A percentile compares a stretch with the other conserved stretches of the same genome.
These are phyloP conservation scores for Amazona finschi DNA, from an alignment of 2,797 vertebrate genomes.

Conservation along the genomic window DNA sequence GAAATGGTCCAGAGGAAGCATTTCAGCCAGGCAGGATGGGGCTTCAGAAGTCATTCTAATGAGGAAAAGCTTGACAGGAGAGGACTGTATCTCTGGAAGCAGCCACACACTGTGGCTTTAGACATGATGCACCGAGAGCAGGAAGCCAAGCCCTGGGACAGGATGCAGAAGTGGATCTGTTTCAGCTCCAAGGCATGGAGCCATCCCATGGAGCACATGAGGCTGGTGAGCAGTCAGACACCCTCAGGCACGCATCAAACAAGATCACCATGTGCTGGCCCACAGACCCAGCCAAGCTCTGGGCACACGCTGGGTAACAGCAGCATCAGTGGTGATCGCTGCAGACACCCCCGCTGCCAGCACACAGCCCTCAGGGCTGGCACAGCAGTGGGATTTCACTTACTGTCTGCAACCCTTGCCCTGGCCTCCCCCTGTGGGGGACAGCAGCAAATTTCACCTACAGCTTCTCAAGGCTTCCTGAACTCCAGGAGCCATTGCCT, in stretches of 20 bases:
- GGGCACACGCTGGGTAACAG: neutral
- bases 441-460: neutral
- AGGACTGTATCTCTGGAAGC: neutral
- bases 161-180: neutral
- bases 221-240: neutral
- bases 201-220: fast-evolving
- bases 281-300: neutral
- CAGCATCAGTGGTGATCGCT: fast-evolving
- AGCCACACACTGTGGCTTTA: neutral
- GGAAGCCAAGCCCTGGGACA: neutral
- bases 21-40: neutral
- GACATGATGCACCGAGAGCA: fast-evolving
- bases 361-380: neutral
- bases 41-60: neutral
- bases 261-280: too few species aligned
- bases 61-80: neutral
- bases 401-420: neutral
- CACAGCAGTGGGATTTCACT: fast-evolving
- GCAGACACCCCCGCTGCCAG: neutral
- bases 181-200: neutral
- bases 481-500: neutral
- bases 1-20: neutral
- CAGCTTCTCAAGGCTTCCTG: neutral
- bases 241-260: neutral
- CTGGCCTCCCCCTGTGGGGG: neutral